These are phyloP conservation scores for Molossus alvarezi DNA, from an alignment of 2,797 vertebrate species.

Conservation along the genomic window DNA sequence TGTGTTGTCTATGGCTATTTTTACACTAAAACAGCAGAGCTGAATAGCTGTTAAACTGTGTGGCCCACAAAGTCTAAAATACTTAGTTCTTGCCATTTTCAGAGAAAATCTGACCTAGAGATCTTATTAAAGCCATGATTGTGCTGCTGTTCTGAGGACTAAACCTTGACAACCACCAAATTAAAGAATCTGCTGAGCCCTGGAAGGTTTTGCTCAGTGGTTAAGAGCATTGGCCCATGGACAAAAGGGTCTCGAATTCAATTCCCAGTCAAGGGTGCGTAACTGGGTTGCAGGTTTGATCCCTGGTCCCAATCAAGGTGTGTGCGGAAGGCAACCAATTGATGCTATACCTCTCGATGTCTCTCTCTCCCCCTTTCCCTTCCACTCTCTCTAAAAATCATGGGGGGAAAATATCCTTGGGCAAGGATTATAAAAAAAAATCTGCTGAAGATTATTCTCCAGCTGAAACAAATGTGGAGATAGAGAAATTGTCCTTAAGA, in stretches of 20 bases:
- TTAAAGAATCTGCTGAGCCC: neutral
- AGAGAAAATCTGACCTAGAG: neutral
- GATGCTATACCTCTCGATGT: too few relatives aligned
- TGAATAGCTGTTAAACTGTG: neutral
- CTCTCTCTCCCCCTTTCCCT: too few relatives aligned
- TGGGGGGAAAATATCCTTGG: neutral
- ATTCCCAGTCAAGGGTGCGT: too few relatives aligned
- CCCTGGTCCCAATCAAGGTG: too few relatives aligned
- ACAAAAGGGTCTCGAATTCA: too few relatives aligned
- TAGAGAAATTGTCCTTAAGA: neutral
- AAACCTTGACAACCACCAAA: conserved; percentile 1
- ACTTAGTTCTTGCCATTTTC: neutral
- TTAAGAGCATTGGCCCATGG: too few relatives aligned
- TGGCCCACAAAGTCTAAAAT: conserved; percentile 9
- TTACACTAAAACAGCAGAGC: neutral
- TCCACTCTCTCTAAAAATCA: too few relatives aligned
- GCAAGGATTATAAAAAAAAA: neutral
- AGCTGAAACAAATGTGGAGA: conserved; percentile 33
- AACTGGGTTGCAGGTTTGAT: too few relatives aligned
- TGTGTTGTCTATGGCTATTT: neutral
- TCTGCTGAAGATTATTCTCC: neutral
- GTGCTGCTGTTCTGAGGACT: neutral
- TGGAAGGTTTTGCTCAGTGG: too few relatives aligned
- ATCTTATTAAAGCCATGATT: neutral
- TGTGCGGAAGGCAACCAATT: too few relatives aligned